Evolutionary conservation across 2,797 vertebrate genomes (phyloP).

Genomic region (Oceanodroma leucorhoa): DNA sequence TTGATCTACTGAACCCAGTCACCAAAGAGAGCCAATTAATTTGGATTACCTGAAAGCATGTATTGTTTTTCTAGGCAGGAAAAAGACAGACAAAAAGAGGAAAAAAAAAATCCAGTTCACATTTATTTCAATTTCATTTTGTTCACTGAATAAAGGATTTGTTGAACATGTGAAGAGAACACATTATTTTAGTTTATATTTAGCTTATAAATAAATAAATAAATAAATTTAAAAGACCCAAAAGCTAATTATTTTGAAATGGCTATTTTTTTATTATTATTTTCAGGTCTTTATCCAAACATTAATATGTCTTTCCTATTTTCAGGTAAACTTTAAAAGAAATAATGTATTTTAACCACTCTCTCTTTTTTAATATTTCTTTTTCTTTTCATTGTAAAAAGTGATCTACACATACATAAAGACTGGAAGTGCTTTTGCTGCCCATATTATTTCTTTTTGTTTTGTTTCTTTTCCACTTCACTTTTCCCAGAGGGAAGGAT

Average conservation of each 20-base stretch:
- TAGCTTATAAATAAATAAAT: neutral
- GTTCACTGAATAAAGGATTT: neutral
- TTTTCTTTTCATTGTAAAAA: neutral
- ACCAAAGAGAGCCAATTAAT: neutral
- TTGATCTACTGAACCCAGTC: neutral
- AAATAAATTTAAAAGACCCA: rapidly evolving
- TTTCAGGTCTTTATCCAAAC: neutral
- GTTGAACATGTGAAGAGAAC: neutral
- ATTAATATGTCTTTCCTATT: neutral
- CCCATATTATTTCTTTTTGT: neutral
- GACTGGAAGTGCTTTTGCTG: neutral
- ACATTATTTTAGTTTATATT: neutral
- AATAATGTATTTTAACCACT: neutral
- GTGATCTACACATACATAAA: neutral
- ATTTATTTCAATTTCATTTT: neutral
- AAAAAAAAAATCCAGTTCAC: rapidly evolving
- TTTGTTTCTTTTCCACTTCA: neutral
- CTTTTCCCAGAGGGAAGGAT: neutral
- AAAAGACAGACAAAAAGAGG: neutral
- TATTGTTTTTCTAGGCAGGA: neutral
- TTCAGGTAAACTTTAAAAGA: neutral
- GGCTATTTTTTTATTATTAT: neutral
- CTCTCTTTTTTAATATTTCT: neutral
- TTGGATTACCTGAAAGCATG: neutral
- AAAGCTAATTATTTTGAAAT: neutral